phyloP scores from a whole-genome alignment of 2,888 invertebrate species.

The Aporophyla nigra region DNA sequence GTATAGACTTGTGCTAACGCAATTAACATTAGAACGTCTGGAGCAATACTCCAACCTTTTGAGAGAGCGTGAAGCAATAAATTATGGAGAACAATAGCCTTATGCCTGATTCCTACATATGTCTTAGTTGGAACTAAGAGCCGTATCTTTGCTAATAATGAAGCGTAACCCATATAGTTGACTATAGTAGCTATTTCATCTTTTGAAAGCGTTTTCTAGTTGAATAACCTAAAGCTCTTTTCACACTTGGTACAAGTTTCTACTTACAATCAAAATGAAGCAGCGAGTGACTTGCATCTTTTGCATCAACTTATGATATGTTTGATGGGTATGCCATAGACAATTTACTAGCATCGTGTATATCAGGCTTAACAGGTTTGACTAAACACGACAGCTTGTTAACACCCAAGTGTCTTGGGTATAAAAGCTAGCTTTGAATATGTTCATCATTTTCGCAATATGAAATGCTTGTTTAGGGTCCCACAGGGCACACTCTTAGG shows the following conservation, averaged over 20 bases:
- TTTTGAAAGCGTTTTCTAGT: conserved; percentile 39
- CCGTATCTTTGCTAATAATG: conserved; percentile 36
- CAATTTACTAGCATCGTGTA: background rate
- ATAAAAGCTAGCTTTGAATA: background rate
- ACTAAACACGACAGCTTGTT: background rate
- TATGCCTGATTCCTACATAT: conserved; percentile 38
- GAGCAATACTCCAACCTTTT: conserved; percentile 32
- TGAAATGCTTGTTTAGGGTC: background rate
- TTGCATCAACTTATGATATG: no score
- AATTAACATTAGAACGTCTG: conserved; percentile 34
- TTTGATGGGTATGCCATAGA: background rate
- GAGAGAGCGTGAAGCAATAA: conserved; percentile 51
- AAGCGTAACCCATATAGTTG: conserved; percentile 10
- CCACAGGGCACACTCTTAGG: conserved; percentile 6
- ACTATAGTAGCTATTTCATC: conserved; percentile 19
- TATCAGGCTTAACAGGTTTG: background rate
- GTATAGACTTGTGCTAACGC: conserved; percentile 12
- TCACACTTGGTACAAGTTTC: background rate
- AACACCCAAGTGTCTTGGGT: background rate
- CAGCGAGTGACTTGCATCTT: background rate
- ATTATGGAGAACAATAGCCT: conserved; percentile 42
- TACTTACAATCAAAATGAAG: background rate
- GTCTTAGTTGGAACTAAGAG: conserved; percentile 28
- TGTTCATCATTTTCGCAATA: background rate
- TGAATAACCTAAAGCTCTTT: background rate